Evolutionary conservation across 2,797 vertebrate genomes (phyloP), one percentile per base, ranked within the genome.

Genomic region (Halcyon leucocephala): DNA sequence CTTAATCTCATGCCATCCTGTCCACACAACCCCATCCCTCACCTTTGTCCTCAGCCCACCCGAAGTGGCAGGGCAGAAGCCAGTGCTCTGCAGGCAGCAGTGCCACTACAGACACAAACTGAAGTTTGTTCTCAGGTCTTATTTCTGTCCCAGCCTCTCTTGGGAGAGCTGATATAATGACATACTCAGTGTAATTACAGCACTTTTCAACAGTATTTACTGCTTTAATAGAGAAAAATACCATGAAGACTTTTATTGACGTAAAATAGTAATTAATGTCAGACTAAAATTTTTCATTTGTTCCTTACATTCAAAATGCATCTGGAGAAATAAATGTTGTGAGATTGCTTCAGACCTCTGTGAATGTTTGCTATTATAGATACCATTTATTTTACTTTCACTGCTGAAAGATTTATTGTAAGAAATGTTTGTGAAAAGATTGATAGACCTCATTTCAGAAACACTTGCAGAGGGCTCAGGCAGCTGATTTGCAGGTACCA

Each of bases 381-480:
- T 20, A 49, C 20, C 42, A 41, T 93, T 90, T 82, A 77, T 93
- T 92, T 94, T 60, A 26, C 46, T 92, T 88, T 48, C 15, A 4
- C 76, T 79, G 73, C 62, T 81, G 76, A 29, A 93, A 90, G 76
- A 86, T 93, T 87, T 87, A 70, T 65, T 78, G 14, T 62, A 31
- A 83, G 86, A 78, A 85, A 69, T 54, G 19, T 22, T 61, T 64
- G 71, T 70, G 42, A 41, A 48, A 83, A 96, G 81, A 89, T 82
- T 79, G 71, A 90, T 84, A 84, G 86, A 37, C 12, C 55, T 85
- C 58, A 55, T 90, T 94, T 87, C 70, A 86, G 72, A 77, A 58
- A 55, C 29, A 57, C 73, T 84, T 71, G 46, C 12, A 55, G 82
- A 86, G 72, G 49, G 54, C 42, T 70, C 0, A 0, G 37, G 55